Evolutionary conservation across 2,888 invertebrate species (phyloP).

Genomic region (Eupsilia transversa): DNA sequence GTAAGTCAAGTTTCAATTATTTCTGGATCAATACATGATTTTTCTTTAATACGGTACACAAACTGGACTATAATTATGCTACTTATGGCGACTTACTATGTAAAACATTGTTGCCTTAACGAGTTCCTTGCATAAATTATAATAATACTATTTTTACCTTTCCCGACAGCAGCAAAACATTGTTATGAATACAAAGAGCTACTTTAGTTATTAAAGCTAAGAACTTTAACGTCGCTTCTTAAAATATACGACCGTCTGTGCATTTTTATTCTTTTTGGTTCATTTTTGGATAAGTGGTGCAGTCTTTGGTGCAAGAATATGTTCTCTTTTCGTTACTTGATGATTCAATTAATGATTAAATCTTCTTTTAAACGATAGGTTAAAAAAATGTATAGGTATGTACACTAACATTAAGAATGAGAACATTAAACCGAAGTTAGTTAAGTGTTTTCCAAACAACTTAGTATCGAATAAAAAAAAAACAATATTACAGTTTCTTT

Average conservation of each 20-base stretch:
- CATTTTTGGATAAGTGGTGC: background rate
- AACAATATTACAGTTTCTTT: background rate
- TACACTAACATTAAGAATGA: background rate
- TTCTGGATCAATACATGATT: conserved; percentile 16
- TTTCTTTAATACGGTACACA: background rate
- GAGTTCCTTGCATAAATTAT: conserved; percentile 38
- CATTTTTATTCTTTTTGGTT: conserved; percentile 14
- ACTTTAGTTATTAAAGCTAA: conserved; percentile 31
- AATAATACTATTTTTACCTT: conserved; percentile 59
- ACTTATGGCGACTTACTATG: conserved; percentile 10
- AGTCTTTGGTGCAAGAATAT: background rate
- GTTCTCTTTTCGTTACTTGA: background rate
- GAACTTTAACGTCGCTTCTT: conserved; percentile 18
- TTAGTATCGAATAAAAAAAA: background rate
- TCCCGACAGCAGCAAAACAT: conserved; percentile 59
- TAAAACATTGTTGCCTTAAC: conserved; percentile 33
- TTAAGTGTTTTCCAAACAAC: conserved; percentile 2
- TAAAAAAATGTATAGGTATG: background rate
- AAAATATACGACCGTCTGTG: conserved; percentile 6
- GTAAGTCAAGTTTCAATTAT: conserved; percentile 39
- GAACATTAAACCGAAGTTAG: background rate
- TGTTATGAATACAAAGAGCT: conserved; percentile 51
- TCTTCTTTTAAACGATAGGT: background rate
- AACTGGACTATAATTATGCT: conserved; percentile 23
- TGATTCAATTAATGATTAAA: background rate